Conservation (phyloP, 2,113 vertebrate genomes). For the Bos indicus region DNA sequence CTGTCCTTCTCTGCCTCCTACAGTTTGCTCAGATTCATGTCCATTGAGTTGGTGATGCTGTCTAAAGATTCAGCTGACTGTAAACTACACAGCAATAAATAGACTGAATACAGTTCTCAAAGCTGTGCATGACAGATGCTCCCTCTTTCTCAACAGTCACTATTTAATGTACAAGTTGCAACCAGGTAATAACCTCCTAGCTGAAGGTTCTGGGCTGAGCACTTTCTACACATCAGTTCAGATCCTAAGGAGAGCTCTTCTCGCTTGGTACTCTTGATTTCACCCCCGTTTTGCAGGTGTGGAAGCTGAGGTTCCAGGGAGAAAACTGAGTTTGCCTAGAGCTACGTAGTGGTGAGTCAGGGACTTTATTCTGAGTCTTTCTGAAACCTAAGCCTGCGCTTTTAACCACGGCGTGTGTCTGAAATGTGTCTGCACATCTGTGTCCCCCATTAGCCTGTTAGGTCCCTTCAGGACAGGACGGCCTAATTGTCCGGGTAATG, state of each 20-base stretch:
- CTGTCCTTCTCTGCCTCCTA: not conserved
- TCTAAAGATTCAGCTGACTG: not conserved
- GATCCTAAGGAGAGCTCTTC: not conserved
- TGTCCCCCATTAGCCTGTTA: accelerated
- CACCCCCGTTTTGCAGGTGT: not conserved
- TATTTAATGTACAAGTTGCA: too few species aligned
- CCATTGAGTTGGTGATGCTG: not conserved
- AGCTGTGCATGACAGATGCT: accelerated
- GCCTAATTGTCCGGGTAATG: accelerated
- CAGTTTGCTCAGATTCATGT: not conserved
- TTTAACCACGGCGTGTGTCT: not conserved
- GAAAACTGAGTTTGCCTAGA: not conserved
- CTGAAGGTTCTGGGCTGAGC: not conserved
- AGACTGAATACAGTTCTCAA: not conserved
- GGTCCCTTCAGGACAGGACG: not conserved
- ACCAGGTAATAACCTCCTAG: not conserved
- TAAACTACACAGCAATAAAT: accelerated
- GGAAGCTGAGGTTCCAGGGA: not conserved
- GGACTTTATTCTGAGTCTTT: too few species aligned
- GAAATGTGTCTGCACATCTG: accelerated
- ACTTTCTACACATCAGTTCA: not conserved
- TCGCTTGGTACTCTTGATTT: accelerated
- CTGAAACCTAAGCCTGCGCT: not conserved
- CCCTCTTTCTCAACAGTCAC: not conserved
- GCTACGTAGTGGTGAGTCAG: accelerated